phyloP scores from a whole-genome alignment of 2,113 vertebrate species.

The Oceanodroma tethys region DNA sequence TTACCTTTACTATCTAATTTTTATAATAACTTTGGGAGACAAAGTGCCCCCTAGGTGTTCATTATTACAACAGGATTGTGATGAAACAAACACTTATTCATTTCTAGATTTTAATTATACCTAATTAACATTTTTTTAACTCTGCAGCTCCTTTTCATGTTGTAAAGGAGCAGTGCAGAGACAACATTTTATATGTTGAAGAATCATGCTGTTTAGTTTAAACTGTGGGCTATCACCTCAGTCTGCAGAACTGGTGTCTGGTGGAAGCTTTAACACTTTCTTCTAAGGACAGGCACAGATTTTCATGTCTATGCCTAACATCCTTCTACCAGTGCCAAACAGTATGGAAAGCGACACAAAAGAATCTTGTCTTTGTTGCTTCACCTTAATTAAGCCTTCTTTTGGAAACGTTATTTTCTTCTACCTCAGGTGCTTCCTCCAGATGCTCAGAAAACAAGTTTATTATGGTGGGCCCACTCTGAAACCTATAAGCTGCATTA shows the following conservation, averaged over 20 bases:
- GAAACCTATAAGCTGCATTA: background rate
- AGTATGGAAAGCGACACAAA: background rate
- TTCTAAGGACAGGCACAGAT: background rate
- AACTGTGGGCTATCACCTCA: background rate
- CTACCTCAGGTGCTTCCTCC: background rate
- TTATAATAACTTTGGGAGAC: background rate
- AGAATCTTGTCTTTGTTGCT: background rate
- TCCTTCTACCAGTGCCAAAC: background rate
- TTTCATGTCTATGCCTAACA: background rate
- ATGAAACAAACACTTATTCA: background rate
- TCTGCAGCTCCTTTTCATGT: background rate
- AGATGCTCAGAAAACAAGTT: background rate
- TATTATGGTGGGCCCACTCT: background rate
- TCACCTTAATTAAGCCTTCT: background rate
- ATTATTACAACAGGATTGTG: background rate
- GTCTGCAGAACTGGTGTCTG: background rate
- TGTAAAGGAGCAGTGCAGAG: background rate
- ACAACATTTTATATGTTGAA: background rate
- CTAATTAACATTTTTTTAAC: background rate
- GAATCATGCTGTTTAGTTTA: background rate
- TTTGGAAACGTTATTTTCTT: background rate
- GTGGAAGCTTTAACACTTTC: background rate
- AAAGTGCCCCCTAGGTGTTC: background rate
- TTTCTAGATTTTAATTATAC: background rate
- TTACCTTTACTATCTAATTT: background rate